These are phyloP conservation scores for Rhadina sibilatrix DNA, from an alignment of 2,113 vertebrate species.

Conservation along the genomic window DNA sequence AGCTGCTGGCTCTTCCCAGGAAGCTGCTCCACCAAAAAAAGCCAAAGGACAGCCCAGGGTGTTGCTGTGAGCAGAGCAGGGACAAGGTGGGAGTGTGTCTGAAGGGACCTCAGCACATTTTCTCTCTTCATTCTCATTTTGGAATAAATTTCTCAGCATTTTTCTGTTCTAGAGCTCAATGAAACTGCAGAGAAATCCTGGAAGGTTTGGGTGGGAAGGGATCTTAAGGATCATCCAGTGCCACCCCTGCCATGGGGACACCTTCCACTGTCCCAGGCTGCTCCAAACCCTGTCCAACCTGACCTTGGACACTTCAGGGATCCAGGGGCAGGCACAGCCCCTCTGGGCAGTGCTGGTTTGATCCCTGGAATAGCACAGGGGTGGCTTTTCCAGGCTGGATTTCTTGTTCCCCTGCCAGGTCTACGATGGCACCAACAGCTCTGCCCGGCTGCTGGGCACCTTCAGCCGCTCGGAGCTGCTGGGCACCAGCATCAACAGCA, in stretches of 20 bases:
- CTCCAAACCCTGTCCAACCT: fast-evolving
- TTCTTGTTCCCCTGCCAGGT: slow-evolving; percentile 75
- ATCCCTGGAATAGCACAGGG: too few species aligned
- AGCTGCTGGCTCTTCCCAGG: not conserved
- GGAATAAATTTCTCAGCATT: not conserved
- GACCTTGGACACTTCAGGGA: not conserved
- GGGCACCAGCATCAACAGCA: slow-evolving; percentile 89
- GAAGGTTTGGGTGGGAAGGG: not conserved
- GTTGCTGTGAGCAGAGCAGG: not conserved
- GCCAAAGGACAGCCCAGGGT: not conserved
- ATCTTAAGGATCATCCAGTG: not conserved
- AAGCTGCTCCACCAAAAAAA: not conserved
- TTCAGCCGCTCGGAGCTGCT: slow-evolving; percentile 87
- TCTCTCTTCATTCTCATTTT: not conserved
- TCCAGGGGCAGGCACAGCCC: not conserved
- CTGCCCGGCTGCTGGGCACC: slow-evolving; percentile 86
- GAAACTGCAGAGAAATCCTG: not conserved
- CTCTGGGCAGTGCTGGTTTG: not conserved
- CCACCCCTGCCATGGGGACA: not conserved
- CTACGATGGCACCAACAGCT: slow-evolving; percentile 91
- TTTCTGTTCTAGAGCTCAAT: not conserved
- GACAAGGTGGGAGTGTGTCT: not conserved
- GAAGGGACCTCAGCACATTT: not conserved
- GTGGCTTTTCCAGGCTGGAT: not conserved
- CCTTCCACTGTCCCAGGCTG: fast-evolving